A percentile compares a stretch with the other conserved stretches of the same genome.
Conservation (phyloP, 2,797 vertebrate species). For the Aquila chrysaetos region DNA sequence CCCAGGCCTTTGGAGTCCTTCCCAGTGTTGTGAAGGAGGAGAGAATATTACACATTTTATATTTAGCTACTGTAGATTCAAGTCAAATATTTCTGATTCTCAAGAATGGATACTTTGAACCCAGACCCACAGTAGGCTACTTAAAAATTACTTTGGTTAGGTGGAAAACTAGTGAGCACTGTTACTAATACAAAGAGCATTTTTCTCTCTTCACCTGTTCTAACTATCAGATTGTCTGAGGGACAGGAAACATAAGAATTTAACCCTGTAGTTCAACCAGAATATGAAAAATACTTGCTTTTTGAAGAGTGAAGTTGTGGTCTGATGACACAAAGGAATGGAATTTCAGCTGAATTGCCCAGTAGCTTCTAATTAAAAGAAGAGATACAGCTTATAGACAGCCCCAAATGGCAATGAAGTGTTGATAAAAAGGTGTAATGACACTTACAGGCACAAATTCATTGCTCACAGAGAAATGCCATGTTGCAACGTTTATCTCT, state of each 20-base stretch:
- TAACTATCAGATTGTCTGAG: neutral
- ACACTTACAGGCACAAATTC: neutral
- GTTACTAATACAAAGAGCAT: neutral
- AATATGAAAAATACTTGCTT: neutral
- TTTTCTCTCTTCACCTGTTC: neutral
- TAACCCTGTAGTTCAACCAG: neutral
- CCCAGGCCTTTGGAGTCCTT: slow-evolving; percentile 37
- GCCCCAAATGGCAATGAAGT: neutral
- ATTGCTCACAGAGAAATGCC: neutral
- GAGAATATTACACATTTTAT: neutral
- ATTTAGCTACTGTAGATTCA: slow-evolving; percentile 31
- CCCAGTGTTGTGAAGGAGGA: neutral
- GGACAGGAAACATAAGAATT: neutral
- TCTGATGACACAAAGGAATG: neutral
- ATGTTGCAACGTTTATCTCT: neutral
- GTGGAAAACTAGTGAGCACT: neutral
- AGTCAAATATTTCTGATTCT: neutral
- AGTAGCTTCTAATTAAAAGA: neutral
- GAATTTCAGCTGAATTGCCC: neutral
- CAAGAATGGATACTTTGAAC: neutral
- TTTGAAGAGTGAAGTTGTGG: neutral
- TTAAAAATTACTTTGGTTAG: neutral
- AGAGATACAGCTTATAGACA: neutral
- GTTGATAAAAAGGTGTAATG: neutral
- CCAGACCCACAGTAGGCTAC: neutral